These are phyloP conservation scores for Girardinichthys multiradiatus DNA, from an alignment of 2,113 vertebrate genomes.

Conservation along the genomic window DNA sequence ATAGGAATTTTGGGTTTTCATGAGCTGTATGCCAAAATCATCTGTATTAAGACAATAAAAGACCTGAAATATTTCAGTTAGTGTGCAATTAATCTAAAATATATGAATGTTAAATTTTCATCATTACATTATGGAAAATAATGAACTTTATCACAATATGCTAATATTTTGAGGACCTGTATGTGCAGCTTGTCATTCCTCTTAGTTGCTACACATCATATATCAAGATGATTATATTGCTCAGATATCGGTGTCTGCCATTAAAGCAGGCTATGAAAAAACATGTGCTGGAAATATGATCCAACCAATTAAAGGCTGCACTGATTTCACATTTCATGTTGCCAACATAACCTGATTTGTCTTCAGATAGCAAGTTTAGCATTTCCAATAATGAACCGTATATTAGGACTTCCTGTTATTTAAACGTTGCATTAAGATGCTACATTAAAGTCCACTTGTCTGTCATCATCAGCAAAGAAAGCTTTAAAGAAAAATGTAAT, in stretches of 20 bases:
- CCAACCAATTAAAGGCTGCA: not conserved
- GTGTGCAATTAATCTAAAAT: too few relatives aligned
- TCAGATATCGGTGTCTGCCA: not conserved
- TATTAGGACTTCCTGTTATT: not conserved
- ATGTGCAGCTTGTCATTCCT: not conserved
- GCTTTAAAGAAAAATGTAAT: not conserved
- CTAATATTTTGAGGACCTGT: too few relatives aligned
- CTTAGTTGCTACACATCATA: not conserved
- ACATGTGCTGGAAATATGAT: not conserved
- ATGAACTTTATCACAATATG: too few relatives aligned
- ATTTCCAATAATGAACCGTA: not conserved
- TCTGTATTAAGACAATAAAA: too few relatives aligned
- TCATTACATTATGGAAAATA: too few relatives aligned
- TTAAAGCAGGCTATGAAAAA: slow-evolving; percentile 9
- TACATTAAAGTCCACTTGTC: not conserved
- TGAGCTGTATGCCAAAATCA: too few relatives aligned
- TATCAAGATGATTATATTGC: slow-evolving; percentile 1
- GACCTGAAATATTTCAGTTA: too few relatives aligned
- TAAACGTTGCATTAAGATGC: not conserved
- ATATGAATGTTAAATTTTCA: too few relatives aligned
- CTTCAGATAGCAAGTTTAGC: not conserved
- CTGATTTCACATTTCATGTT: not conserved
- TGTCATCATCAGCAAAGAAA: not conserved
- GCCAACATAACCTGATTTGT: not conserved
- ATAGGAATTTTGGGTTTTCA: too few relatives aligned